Percentiles rank a stretch among this genome's conserved stretches.
These are phyloP conservation scores for Myotis pilosus DNA, from an alignment of 2,797 vertebrate species.

Conservation along the genomic window DNA sequence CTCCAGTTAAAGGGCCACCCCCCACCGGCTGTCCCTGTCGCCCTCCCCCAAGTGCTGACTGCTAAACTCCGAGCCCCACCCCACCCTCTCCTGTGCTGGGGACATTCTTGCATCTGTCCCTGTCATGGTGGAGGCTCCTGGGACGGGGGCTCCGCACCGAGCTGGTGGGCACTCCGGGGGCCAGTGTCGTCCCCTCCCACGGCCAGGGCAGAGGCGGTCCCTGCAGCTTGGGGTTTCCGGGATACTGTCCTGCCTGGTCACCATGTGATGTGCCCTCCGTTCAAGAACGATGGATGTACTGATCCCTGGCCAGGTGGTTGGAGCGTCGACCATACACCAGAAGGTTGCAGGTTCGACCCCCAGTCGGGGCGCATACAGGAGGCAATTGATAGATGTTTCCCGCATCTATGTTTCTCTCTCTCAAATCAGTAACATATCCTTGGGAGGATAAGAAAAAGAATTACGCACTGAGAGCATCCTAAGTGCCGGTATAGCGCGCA, in stretches of 20 bases:
- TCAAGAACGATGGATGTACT: neutral
- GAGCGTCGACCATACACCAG: too few species aligned
- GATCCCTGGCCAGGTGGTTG: too few species aligned
- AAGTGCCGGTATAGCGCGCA: neutral
- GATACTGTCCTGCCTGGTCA: too few species aligned
- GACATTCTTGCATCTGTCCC: neutral
- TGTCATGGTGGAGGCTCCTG: neutral
- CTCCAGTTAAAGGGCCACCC: neutral
- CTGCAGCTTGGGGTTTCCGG: neutral
- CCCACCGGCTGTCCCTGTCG: neutral
- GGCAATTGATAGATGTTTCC: too few species aligned
- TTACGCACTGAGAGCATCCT: neutral
- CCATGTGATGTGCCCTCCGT: fast-evolving
- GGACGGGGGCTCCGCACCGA: neutral
- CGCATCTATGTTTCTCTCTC: too few species aligned
- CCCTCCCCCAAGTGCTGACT: neutral
- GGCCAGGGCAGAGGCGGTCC: neutral
- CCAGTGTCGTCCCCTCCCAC: fast-evolving
- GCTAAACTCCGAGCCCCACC: fast-evolving
- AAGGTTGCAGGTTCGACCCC: too few species aligned
- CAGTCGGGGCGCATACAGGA: too few species aligned
- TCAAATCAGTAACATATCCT: too few species aligned
- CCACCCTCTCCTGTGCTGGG: neutral
- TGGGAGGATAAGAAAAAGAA: too few species aligned
- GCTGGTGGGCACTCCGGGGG: fast-evolving